phyloP scores from a whole-genome alignment of 2,797 vertebrate species.

The Danio kyathit region DNA sequence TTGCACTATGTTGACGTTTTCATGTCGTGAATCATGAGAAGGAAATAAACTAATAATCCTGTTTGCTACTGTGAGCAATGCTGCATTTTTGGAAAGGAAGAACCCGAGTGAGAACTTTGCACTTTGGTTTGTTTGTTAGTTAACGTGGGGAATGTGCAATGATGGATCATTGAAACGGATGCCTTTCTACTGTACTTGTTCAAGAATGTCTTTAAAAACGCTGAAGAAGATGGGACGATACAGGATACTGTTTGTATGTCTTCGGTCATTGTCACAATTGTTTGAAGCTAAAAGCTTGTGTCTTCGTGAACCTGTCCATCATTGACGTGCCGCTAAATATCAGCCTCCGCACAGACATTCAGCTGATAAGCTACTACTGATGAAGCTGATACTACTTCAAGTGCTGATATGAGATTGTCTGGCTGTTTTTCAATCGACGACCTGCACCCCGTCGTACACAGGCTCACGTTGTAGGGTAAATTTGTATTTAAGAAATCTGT shows the following conservation, averaged over 20 bases:
- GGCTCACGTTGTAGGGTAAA: conserved; percentile 65
- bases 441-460: conserved; percentile 78
- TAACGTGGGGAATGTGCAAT: conserved; percentile 89
- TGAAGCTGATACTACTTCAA: conserved; percentile 61
- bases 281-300: conserved; percentile 81
- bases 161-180: conserved; percentile 84
- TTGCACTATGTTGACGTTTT: conserved; percentile 81
- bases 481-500: conserved; percentile 67
- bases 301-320: conserved; percentile 67
- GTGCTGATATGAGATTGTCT: conserved; percentile 62
- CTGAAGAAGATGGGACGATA: background rate
- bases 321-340: conserved; percentile 69
- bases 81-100: conserved; percentile 68
- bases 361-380: conserved; percentile 66
- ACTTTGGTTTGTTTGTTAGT: conserved; percentile 70
- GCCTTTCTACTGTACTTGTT: conserved; percentile 71
- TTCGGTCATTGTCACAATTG: conserved; percentile 6
- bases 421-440: conserved; percentile 69
- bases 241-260: conserved; percentile 1
- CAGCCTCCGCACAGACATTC: conserved; percentile 58
- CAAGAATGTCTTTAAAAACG: conserved; percentile 50
- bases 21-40: conserved; percentile 71
- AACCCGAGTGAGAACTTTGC: conserved; percentile 80
- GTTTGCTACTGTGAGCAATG: conserved; percentile 82
- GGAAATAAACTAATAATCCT: conserved; percentile 63